These are phyloP conservation scores for Alloscopus bannaensis DNA, from an alignment of 2,888 invertebrate species.

Conservation along the genomic window DNA sequence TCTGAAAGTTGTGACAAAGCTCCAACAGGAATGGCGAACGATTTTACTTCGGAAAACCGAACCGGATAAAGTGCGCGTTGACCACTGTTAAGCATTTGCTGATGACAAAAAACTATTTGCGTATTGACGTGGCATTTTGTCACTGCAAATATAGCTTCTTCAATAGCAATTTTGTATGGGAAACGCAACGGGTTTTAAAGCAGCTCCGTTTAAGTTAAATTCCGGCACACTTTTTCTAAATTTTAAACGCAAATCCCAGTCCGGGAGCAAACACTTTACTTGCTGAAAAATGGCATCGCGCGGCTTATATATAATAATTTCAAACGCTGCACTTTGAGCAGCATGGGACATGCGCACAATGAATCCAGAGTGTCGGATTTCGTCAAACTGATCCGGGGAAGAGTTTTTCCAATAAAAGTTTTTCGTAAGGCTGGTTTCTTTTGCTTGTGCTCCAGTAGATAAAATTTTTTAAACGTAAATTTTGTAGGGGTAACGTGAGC, in stretches of 20 bases:
- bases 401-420: slow-evolving; percentile 12
- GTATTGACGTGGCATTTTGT: slow-evolving; percentile 1
- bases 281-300: slow-evolving; percentile 13
- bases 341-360: background rate
- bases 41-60: background rate
- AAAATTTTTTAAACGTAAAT: slow-evolving; percentile 1
- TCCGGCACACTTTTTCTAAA: background rate
- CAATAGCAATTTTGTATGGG: slow-evolving; percentile 13
- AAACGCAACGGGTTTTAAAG: too few species aligned
- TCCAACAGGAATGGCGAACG: background rate
- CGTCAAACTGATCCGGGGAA: slow-evolving; percentile 3
- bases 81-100: background rate
- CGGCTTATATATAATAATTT: slow-evolving; percentile 11
- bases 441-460: background rate
- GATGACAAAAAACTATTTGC: background rate
- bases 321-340: background rate
- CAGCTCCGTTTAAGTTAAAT: slow-evolving; percentile 15
- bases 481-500: slow-evolving; percentile 2
- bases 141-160: slow-evolving; percentile 14
- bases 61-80: slow-evolving; percentile 13
- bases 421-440: background rate
- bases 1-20: background rate
- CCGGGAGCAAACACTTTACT: background rate
- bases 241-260: background rate
- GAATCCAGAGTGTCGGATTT: background rate